Percentiles rank a stretch among this genome's conserved stretches.
phyloP scores from a whole-genome alignment of 2,113 vertebrate genomes.

The Malurus alboscapulatus region DNA sequence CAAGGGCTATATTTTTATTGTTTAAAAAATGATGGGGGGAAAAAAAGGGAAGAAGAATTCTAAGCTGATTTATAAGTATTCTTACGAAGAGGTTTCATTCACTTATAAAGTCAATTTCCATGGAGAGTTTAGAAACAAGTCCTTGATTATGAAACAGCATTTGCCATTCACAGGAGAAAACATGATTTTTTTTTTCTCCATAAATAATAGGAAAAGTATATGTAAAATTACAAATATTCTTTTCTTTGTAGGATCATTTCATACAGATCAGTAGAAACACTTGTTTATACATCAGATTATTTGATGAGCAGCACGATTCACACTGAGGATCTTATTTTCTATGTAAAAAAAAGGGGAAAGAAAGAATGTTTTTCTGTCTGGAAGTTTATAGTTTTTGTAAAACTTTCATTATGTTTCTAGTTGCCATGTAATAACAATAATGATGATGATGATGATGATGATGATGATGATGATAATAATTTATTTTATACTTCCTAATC shows the following conservation, averaged over 20 bases:
- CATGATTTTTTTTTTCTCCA: background rate
- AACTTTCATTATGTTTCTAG: background rate
- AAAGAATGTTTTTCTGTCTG: background rate
- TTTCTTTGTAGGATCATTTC: background rate
- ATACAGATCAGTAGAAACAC: background rate
- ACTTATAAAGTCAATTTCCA: background rate
- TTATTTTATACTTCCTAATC: background rate
- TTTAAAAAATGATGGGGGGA: background rate
- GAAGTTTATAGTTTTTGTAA: background rate
- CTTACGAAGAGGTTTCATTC: background rate
- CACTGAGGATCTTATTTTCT: background rate
- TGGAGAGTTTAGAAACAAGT: background rate
- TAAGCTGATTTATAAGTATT: background rate
- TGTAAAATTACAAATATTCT: background rate
- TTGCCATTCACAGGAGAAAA: background rate
- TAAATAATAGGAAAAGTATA: background rate
- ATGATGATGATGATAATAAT: too few species aligned
- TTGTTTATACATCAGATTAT: background rate
- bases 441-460: too few species aligned
- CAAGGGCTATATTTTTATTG: background rate
- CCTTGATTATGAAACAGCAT: background rate
- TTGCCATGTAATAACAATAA: background rate
- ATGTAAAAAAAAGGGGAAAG: background rate
- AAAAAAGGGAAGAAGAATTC: background rate
- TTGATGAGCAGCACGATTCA: background rate